These are phyloP conservation scores for Serilophus lunatus DNA, from an alignment of 2,113 vertebrate species.

Conservation along the genomic window DNA sequence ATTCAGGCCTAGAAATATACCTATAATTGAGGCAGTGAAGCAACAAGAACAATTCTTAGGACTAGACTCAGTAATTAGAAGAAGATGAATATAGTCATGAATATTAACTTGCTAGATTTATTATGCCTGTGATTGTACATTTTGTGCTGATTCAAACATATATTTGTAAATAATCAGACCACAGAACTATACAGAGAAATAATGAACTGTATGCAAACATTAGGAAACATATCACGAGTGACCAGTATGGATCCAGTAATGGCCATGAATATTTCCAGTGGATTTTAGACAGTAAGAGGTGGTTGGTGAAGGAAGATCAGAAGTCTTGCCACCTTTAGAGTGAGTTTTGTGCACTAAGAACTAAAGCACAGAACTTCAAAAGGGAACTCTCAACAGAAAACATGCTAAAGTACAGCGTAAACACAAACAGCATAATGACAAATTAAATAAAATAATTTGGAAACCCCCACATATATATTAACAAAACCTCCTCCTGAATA, in stretches of 20 bases:
- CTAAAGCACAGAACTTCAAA: background rate
- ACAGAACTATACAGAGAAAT: background rate
- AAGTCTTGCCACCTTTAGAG: background rate
- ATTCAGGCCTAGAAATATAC: background rate
- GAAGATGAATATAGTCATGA: background rate
- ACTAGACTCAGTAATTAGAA: background rate
- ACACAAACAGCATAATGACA: background rate
- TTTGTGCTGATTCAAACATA: background rate
- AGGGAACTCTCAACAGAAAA: background rate
- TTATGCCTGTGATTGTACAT: background rate
- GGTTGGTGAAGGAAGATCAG: background rate
- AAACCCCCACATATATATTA: rapidly evolving
- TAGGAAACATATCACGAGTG: background rate
- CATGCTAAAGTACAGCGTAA: background rate
- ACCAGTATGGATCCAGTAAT: background rate
- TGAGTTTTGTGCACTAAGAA: background rate
- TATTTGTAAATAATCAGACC: background rate
- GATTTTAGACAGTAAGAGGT: background rate
- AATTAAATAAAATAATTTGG: background rate
- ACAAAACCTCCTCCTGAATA: background rate
- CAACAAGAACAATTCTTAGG: background rate
- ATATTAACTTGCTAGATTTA: background rate
- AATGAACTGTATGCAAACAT: background rate
- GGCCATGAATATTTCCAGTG: background rate
- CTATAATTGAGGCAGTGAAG: background rate